phyloP scores from a whole-genome alignment of 2,113 vertebrate species.

The Chloropsis cyanopogon region DNA sequence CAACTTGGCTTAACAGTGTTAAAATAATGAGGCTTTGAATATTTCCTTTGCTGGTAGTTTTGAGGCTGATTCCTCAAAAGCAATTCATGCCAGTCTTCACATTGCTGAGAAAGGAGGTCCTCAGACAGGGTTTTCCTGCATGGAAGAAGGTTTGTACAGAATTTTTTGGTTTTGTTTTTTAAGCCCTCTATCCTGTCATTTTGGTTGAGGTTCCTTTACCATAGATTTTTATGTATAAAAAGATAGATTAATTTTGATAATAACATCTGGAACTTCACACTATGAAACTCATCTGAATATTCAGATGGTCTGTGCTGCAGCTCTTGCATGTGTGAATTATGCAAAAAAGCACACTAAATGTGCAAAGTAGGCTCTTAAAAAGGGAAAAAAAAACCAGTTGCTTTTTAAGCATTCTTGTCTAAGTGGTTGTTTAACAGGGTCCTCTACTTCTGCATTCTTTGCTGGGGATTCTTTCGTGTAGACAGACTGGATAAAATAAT shows the following conservation, averaged over 20 bases:
- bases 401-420: not conserved
- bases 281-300: not conserved
- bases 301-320: not conserved
- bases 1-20: not conserved
- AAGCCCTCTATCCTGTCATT: not conserved
- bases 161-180: not conserved
- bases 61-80: not conserved
- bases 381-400: not conserved
- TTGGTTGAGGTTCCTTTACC: not conserved
- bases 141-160: not conserved
- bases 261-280: not conserved
- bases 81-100: not conserved
- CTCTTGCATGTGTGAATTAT: constrained; percentile 2
- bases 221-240: not conserved
- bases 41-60: not conserved
- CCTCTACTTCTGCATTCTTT: not conserved
- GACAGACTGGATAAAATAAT: not conserved
- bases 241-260: not conserved
- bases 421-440: not conserved
- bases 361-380: not conserved
- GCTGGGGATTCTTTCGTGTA: not conserved
- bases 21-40: not conserved
- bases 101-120: not conserved
- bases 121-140: not conserved
- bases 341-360: not conserved